A percentile compares a stretch with the other conserved stretches of the same genome.
Conservation (phyloP, 1,140 invertebrate genomes). For the Coboldia fuscipes region DNA sequence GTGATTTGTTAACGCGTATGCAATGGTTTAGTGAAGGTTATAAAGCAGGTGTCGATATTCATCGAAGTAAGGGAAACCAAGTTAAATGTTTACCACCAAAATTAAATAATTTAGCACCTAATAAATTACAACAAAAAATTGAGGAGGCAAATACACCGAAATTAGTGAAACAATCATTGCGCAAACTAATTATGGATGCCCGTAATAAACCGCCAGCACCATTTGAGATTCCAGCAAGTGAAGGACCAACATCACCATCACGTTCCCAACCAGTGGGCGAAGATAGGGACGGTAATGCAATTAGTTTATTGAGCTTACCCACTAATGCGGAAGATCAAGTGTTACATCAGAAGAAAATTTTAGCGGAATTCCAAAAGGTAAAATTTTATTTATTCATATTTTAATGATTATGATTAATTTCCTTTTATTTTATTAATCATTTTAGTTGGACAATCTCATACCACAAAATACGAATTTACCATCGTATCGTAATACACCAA, state of each 20-base stretch:
- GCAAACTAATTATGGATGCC: too few species aligned
- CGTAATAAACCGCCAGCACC: conserved; percentile 8
- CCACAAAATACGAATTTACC: conserved; percentile 4
- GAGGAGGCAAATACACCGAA: conserved; percentile 6
- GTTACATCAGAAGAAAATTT: conserved; percentile 1
- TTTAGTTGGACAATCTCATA: conserved; percentile 2
- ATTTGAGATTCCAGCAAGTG: conserved; percentile 8
- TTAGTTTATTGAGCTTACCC: not conserved
- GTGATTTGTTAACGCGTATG: too few species aligned
- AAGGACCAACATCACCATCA: conserved; percentile 9
- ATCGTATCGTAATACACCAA: conserved; percentile 7
- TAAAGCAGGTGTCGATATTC: too few species aligned
- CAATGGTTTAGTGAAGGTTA: too few species aligned
- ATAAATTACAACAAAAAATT: too few species aligned
- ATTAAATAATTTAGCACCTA: conserved; percentile 1
- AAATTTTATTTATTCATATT: not conserved
- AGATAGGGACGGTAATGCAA: conserved; percentile 5
- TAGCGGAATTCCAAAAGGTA: conserved; percentile 3
- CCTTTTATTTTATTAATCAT: not conserved
- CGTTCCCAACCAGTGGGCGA: conserved; percentile 18
- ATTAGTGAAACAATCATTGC: not conserved
- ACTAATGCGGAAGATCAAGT: not conserved
- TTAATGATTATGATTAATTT: not conserved
- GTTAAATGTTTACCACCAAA: conserved; percentile 11
- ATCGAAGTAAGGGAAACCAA: too few species aligned